These are phyloP conservation scores for Aphyosemion australe DNA, from an alignment of 2,113 vertebrate species.

Conservation along the genomic window DNA sequence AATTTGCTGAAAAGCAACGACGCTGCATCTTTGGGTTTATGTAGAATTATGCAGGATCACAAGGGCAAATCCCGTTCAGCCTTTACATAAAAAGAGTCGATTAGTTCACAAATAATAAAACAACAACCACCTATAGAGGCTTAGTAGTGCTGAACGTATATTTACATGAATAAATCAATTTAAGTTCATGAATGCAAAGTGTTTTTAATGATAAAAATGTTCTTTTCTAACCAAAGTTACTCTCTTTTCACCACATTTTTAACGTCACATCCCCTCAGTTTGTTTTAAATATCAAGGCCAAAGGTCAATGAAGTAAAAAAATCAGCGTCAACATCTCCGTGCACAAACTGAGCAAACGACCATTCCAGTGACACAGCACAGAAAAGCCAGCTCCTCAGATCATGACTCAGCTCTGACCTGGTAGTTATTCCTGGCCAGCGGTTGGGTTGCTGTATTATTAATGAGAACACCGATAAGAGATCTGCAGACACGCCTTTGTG, in stretches of 20 bases:
- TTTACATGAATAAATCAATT: too few relatives aligned
- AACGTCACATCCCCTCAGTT: too few relatives aligned
- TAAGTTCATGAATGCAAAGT: neutral
- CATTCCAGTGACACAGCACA: neutral
- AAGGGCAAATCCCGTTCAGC: conserved; percentile 11
- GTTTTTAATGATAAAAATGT: too few relatives aligned
- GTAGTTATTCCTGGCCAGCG: neutral
- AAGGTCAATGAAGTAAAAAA: too few relatives aligned
- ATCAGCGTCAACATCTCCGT: too few relatives aligned
- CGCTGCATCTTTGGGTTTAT: conserved; percentile 18
- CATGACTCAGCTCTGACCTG: neutral
- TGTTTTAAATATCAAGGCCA: neutral
- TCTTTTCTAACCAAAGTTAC: too few relatives aligned
- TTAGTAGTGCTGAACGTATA: neutral
- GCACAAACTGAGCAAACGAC: neutral
- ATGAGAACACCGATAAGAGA: neutral
- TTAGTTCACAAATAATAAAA: conserved; percentile 15
- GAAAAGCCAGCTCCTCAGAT: neutral
- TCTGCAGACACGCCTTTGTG: neutral
- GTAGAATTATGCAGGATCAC: conserved; percentile 37
- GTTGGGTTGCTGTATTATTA: neutral
- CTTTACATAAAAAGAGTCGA: conserved; percentile 14
- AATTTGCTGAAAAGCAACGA: conserved; percentile 48
- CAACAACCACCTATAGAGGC: neutral
- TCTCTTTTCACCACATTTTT: conserved; percentile 16